These are phyloP conservation scores for Thera obeliscata DNA, from an alignment of 2,888 invertebrate species.

Conservation along the genomic window DNA sequence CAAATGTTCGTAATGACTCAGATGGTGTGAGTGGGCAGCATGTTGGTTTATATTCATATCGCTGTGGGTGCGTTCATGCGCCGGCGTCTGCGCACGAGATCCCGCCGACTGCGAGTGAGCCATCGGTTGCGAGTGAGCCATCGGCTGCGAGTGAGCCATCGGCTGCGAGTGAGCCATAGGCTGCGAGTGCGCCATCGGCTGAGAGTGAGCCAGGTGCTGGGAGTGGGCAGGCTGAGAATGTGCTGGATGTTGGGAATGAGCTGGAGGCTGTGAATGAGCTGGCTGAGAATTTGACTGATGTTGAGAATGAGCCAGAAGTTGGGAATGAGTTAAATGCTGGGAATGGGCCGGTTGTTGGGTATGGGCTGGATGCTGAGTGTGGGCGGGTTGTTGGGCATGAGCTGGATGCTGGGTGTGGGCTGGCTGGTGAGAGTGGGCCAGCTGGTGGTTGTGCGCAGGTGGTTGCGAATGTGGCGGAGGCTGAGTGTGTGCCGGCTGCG, in stretches of 20 bases:
- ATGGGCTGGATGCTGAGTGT: constrained; percentile 15
- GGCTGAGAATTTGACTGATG: constrained; percentile 6
- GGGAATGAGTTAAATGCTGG: constrained; percentile 12
- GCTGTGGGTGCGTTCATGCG: constrained; percentile 21
- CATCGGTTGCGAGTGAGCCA: constrained; percentile 11
- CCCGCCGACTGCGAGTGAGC: constrained; percentile 6
- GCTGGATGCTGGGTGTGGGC: constrained; percentile 21
- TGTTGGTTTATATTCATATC: constrained; percentile 38
- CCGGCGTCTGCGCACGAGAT: constrained; percentile 11
- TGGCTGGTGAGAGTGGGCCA: constrained; percentile 19
- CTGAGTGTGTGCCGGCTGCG: constrained; percentile 13
- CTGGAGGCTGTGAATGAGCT: constrained; percentile 18
- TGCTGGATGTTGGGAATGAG: constrained; percentile 17
- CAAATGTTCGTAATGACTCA: constrained; percentile 68
- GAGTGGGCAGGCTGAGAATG: constrained; percentile 15
- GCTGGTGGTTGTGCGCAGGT: constrained; percentile 8
- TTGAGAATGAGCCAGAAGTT: constrained; percentile 20
- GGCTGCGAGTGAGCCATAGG: constrained; percentile 11
- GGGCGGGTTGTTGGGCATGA: constrained; percentile 8
- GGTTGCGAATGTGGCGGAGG: neutral
- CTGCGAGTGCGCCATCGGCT: constrained; percentile 14
- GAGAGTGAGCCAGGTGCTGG: constrained; percentile 4
- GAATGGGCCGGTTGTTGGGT: constrained; percentile 12
- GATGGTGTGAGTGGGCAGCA: constrained; percentile 71
- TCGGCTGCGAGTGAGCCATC: constrained; percentile 8